Conservation (phyloP, 2,797 vertebrate species). For the Microctenopoma steveboyesi region DNA sequence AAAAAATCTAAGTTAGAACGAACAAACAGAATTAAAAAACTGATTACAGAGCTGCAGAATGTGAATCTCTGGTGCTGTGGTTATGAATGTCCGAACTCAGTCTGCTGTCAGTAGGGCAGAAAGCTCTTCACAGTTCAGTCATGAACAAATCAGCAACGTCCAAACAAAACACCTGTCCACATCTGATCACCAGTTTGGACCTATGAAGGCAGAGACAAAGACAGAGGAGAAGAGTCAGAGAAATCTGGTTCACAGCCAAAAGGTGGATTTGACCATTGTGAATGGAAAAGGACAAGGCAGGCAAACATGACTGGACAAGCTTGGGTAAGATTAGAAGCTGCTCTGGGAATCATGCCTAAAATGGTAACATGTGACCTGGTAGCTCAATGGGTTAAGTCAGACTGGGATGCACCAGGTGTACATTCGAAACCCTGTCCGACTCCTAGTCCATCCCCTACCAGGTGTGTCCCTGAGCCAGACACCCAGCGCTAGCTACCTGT, state of each 20-base stretch:
- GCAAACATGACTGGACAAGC: constrained; percentile 18
- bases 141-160: neutral
- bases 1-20: neutral
- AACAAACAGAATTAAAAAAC: neutral
- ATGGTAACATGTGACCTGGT: neutral
- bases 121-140: constrained; percentile 3
- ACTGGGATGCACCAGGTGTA: neutral
- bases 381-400: neutral
- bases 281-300: neutral
- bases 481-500: too few species aligned
- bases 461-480: too few species aligned
- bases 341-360: constrained; percentile 11
- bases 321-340: constrained; percentile 16
- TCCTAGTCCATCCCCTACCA: too few species aligned
- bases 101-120: neutral
- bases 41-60: neutral
- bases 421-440: too few species aligned
- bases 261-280: neutral
- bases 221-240: neutral
- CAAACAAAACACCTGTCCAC: neutral
- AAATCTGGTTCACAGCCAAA: neutral
- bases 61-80: neutral
- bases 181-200: constrained; percentile 56
- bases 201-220: constrained; percentile 20
- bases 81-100: neutral